phyloP scores from a whole-genome alignment of 2,888 invertebrate species.

The Parascotia fuliginaria region DNA sequence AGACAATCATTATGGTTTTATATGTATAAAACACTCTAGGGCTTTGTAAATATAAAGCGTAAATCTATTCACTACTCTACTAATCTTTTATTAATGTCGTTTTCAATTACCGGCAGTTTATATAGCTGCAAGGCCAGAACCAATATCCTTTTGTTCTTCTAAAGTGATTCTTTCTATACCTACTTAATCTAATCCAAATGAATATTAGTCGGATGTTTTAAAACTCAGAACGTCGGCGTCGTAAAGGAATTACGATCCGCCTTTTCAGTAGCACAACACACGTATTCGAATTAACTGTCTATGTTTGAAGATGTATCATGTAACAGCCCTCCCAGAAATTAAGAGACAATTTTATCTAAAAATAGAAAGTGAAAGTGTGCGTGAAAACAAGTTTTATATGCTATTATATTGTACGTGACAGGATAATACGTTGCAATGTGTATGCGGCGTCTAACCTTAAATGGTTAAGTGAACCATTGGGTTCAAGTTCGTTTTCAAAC shows the following conservation, averaged over 20 bases:
- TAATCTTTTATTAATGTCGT: slow-evolving; percentile 30
- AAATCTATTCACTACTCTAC: slow-evolving; percentile 43
- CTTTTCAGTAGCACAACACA: slow-evolving; percentile 45
- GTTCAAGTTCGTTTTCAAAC: slow-evolving; percentile 69
- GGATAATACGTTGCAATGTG: slow-evolving; percentile 54
- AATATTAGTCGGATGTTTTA: slow-evolving; percentile 21
- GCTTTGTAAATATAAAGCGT: slow-evolving; percentile 44
- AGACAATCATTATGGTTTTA: slow-evolving; percentile 54
- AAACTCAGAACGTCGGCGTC: slow-evolving; percentile 46
- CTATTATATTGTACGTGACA: slow-evolving; percentile 52
- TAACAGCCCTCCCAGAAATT: slow-evolving; percentile 49
- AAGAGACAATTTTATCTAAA: slow-evolving; percentile 43
- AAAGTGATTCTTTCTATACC: too few relatives aligned
- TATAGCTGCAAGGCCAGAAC: slow-evolving; percentile 2
- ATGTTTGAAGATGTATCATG: slow-evolving; percentile 67
- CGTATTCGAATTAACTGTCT: slow-evolving; percentile 31
- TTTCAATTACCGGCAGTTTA: slow-evolving; percentile 25
- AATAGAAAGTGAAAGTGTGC: slow-evolving; percentile 50
- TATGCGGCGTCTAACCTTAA: slow-evolving; percentile 51
- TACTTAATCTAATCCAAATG: not conserved
- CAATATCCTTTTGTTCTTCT: too few relatives aligned
- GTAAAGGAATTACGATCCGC: slow-evolving; percentile 51
- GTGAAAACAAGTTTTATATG: slow-evolving; percentile 52
- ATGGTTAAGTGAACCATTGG: slow-evolving; percentile 59
- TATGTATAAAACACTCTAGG: slow-evolving; percentile 52